phyloP scores from a whole-genome alignment of 2,888 invertebrate species.

The Macrosiphum euphorbiae region DNA sequence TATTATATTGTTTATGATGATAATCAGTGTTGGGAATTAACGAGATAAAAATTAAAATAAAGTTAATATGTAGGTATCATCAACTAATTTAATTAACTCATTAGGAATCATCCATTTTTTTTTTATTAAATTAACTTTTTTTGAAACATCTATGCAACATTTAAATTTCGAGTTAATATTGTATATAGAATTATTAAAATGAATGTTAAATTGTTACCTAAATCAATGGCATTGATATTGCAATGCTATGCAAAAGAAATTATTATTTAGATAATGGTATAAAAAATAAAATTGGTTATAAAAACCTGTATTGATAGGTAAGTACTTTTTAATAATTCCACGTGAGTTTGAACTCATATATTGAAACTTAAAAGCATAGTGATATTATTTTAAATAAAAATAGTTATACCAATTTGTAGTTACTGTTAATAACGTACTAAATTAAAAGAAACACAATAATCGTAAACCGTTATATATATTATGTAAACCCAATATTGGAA shows the following conservation, averaged over 20 bases:
- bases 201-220: neutral
- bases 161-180: neutral
- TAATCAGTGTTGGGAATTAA: neutral
- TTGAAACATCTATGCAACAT: neutral
- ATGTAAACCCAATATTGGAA: neutral
- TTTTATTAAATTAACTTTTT: neutral
- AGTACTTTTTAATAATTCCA: too few relatives aligned
- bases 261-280: too few relatives aligned
- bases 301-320: neutral
- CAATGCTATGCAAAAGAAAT: neutral
- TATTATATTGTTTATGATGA: neutral
- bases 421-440: neutral
- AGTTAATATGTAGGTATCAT: too few relatives aligned
- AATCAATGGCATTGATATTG: too few relatives aligned
- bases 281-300: neutral
- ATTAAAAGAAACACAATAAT: neutral
- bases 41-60: neutral
- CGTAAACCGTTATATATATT: too few relatives aligned
- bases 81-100: neutral
- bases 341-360: neutral
- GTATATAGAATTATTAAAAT: neutral
- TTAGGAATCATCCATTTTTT: neutral
- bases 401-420: neutral
- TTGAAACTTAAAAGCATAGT: neutral
- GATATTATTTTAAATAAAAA: neutral